phyloP scores from a whole-genome alignment of 2,113 vertebrate species.

The Vireo altiloquus region DNA sequence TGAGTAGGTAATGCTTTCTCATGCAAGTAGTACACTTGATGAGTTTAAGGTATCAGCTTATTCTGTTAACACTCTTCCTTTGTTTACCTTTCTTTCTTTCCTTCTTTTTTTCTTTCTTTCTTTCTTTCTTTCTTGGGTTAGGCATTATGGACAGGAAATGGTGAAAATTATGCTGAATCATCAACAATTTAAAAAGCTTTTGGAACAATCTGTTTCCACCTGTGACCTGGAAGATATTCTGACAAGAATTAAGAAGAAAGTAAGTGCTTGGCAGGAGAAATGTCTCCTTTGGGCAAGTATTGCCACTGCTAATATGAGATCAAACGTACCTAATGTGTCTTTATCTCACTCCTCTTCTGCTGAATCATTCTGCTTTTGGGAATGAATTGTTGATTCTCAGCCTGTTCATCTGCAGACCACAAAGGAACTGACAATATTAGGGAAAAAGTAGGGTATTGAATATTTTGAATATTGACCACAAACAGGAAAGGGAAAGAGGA shows the following conservation, averaged over 20 bases:
- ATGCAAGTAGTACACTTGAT: too few relatives aligned
- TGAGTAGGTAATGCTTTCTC: too few relatives aligned
- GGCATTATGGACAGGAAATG: too few relatives aligned
- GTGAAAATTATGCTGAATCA: too few relatives aligned
- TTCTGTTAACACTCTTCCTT: too few relatives aligned
- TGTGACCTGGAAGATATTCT: conserved; percentile 60
- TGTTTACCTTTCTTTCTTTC: too few relatives aligned
- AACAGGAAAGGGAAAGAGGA: background rate
- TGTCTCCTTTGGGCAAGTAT: background rate
- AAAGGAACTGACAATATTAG: background rate
- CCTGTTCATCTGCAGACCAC: background rate
- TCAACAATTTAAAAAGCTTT: background rate
- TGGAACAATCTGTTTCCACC: conserved; percentile 39
- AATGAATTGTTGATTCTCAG: background rate
- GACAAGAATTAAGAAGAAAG: conserved; percentile 58
- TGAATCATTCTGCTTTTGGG: background rate
- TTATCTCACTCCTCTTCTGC: background rate
- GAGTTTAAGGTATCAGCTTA: too few relatives aligned
- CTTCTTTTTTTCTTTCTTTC: too few relatives aligned
- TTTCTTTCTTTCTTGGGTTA: too few relatives aligned
- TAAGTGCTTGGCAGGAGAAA: conserved; percentile 6
- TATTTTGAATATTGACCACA: background rate
- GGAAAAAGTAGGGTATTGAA: too few relatives aligned
- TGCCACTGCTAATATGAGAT: background rate
- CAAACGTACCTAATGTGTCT: background rate